These are phyloP conservation scores for Coecobrya sp. DNA, from an alignment of 2,888 invertebrate species.

Conservation along the genomic window DNA sequence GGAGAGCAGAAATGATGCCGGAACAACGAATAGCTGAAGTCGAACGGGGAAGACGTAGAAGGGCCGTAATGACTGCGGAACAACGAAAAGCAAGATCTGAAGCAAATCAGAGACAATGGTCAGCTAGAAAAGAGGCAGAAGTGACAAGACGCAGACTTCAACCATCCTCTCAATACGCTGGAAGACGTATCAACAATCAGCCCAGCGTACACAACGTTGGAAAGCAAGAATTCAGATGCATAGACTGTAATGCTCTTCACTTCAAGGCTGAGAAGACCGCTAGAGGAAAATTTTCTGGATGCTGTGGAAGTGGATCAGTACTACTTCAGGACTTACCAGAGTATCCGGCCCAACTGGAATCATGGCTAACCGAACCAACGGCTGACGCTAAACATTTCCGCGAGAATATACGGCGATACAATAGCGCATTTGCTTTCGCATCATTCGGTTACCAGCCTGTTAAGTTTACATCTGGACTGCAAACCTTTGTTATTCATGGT, in stretches of 20 bases:
- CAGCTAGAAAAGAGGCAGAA: no score
- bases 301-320: constrained; percentile 72
- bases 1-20: no score
- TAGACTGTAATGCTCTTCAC: constrained; percentile 17
- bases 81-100: no score
- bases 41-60: no score
- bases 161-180: no score
- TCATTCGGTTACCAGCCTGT: constrained; percentile 81
- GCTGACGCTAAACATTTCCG: constrained; percentile 58
- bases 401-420: constrained; percentile 80
- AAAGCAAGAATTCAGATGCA: not conserved
- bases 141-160: no score
- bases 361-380: constrained; percentile 25
- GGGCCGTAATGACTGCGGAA: no score
- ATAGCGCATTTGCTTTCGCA: constrained; percentile 83
- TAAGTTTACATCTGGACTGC: constrained; percentile 66
- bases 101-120: no score
- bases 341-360: not conserved
- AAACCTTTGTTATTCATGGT: constrained; percentile 82
- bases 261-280: not conserved
- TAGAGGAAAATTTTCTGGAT: constrained; percentile 34
- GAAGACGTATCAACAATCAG: no score
- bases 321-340: not conserved
- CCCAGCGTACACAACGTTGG: not conserved
- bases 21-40: no score